Conservation (phyloP, 2,888 invertebrate genomes). For the Adelphocoris suturalis region DNA sequence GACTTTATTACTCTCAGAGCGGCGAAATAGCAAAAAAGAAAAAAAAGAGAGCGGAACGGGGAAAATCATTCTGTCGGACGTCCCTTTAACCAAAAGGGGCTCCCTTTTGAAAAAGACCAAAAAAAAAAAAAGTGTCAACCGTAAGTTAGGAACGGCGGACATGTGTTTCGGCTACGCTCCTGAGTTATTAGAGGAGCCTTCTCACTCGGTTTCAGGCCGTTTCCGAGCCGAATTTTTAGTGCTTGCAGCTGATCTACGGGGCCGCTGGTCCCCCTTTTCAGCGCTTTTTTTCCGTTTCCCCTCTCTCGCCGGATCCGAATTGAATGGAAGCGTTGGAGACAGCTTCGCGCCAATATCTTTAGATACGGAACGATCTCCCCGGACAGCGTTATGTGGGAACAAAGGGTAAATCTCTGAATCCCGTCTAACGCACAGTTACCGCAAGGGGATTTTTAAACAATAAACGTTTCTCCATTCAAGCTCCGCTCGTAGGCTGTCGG, state of each 20-base stretch:
- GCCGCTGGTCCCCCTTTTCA: background rate
- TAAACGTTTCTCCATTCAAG: too few species aligned
- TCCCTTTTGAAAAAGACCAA: slow-evolving; percentile 6
- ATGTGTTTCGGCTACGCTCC: slow-evolving; percentile 53
- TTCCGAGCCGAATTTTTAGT: slow-evolving; percentile 58
- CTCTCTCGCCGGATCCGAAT: background rate
- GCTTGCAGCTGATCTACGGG: slow-evolving; percentile 25
- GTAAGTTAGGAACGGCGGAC: slow-evolving; percentile 51
- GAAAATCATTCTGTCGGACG: slow-evolving; percentile 24
- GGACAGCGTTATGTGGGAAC: background rate
- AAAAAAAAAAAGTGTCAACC: slow-evolving; percentile 55
- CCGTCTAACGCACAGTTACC: too few species aligned
- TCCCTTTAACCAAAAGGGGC: slow-evolving; percentile 1
- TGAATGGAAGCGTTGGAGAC: slow-evolving; percentile 15
- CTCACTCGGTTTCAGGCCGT: background rate
- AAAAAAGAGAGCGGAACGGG: background rate
- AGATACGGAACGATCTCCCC: background rate
- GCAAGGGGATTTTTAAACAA: too few species aligned
- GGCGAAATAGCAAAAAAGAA: background rate
- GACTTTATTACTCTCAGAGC: slow-evolving; percentile 47
- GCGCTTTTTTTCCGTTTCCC: background rate
- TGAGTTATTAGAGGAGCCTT: slow-evolving; percentile 44
- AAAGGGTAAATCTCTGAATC: too few species aligned
- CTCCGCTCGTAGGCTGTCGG: too few species aligned
- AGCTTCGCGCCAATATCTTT: slow-evolving; percentile 2